Base-by-base conservation (phyloP, 2,113 vertebrate species). In the Benitochromis conjunctus region DNA sequence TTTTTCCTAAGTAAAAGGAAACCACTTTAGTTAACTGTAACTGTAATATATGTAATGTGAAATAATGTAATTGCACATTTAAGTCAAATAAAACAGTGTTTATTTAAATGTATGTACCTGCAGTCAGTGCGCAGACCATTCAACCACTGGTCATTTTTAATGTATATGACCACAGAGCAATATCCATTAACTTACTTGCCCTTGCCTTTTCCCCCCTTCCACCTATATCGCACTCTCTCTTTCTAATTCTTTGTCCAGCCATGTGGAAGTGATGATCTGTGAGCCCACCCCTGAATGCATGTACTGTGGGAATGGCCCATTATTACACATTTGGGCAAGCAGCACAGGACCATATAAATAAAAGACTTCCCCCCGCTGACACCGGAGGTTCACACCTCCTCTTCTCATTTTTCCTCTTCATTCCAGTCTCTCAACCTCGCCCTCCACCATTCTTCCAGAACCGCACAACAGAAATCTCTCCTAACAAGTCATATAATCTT, bases 231-330 rank as follows among this genome's bases (percentile, higher is more conserved):
- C 64, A 81, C 9, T 56, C 89, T 93, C 89, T 77, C 92, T 95
- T 93, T 90, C 46, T 83, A 64, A 60, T 89, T 95, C 90, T 95
- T 90, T 84, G 89, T 84, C 92, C 89, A 95, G 85, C 81, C 95
- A 91, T 86, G 96, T 96, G 87, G 91, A 92, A 90, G 89, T 62
- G 84, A 92, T 94, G 92, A 96, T 69, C 91, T 97, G 93, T 96
- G 96, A 96, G 96, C 95, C 95, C 94, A 94, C 92, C 96, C 94
- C 96, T 94, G 95, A 93, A 95, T 95, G 93, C 94, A 95, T 48
- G 66, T 58, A 53, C 38, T 43, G 96, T 93, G 90, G 96, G 93
- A 97, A 95, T 90, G 16, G 84, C 53, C 76, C 41, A 66, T 83
- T 95, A 94, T 96, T 96, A 95, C 77, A 81, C 79, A 71, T 92